Evolutionary conservation across 2,888 invertebrate genomes (phyloP), one percentile per base, ranked within the genome.

Genomic region (Orchesella flavescens): DNA sequence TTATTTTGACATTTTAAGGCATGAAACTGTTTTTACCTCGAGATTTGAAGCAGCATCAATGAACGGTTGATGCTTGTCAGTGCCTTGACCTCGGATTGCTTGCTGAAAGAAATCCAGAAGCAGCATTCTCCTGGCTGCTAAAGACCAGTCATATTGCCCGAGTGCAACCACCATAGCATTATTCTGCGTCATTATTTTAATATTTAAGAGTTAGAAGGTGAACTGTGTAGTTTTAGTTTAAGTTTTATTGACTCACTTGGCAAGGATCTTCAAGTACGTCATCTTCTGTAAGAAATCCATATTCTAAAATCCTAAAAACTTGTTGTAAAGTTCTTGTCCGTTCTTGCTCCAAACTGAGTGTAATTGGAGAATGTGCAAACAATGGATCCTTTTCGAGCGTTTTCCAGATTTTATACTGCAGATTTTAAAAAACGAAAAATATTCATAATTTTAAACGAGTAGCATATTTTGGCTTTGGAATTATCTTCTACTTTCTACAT

Each of bases 301-400:
- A 93, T 87, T 93, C 92, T 89, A 93, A 92, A 17, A 95, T 89
- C n/a, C 93, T 91, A 87, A 94, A 93, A 90, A 93, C 92, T 86
- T 93, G 91, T 88, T 93, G 92, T 23, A 92, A 91, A 0, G 91
- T 87, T 91, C 91, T 83, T 92, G 92, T 89, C 92, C 95, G 89
- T 92, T 89, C 71, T 90, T 91, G 91, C 34, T 90, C 90, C 23
- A 90, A 84, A 10, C 90, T 87, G 0, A 91, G 90, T 0, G 92
- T 91, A 57, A 91, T 91, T 1, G 89, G 89, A 1, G 91, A 90
- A 63, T 91, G 91, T 59, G 92, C 91, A 88, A 93, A 94, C 21
- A 93, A 88, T 0, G 93, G 92, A 90, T 94, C 93, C 57, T 91
- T 90, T 88, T 93, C 92, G 89, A 94, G 90, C 49, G 91, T 91